Conservation (phyloP, 2,888 invertebrate species). For the Agrochola litura region DNA sequence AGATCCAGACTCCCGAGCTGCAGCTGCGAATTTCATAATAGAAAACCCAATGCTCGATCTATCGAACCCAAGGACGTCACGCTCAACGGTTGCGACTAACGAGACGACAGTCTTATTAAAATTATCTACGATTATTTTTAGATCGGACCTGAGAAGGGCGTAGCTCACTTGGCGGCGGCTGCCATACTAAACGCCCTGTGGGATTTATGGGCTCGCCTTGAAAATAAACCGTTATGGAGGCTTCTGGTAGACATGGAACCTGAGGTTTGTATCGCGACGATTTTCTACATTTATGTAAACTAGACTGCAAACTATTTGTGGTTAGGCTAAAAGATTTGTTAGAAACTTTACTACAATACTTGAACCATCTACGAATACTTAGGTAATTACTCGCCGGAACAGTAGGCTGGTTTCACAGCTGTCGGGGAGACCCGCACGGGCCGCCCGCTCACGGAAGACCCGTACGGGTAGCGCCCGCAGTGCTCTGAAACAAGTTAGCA, state of each 20-base stretch:
- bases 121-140: conserved; percentile 71
- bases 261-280: conserved; percentile 85
- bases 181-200: conserved; percentile 97
- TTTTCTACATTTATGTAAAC: neutral
- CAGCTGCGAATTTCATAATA: neutral
- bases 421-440: too few relatives aligned
- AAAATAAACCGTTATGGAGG: conserved; percentile 96
- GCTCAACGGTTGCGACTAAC: neutral
- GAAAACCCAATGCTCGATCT: neutral
- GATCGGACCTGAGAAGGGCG: conserved; percentile 98
- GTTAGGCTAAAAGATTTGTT: neutral
- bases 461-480: too few relatives aligned
- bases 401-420: too few relatives aligned
- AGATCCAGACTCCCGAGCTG: neutral
- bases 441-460: too few relatives aligned
- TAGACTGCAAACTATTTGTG: neutral
- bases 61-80: neutral
- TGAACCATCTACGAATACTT: too few relatives aligned
- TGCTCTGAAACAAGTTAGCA: too few relatives aligned
- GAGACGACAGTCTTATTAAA: neutral
- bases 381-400: neutral
- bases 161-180: conserved; percentile 96
- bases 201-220: conserved; percentile 97
- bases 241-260: conserved; percentile 95
- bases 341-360: neutral